Conservation (phyloP, 2,797 vertebrate genomes). For the Chelon labrosus region DNA sequence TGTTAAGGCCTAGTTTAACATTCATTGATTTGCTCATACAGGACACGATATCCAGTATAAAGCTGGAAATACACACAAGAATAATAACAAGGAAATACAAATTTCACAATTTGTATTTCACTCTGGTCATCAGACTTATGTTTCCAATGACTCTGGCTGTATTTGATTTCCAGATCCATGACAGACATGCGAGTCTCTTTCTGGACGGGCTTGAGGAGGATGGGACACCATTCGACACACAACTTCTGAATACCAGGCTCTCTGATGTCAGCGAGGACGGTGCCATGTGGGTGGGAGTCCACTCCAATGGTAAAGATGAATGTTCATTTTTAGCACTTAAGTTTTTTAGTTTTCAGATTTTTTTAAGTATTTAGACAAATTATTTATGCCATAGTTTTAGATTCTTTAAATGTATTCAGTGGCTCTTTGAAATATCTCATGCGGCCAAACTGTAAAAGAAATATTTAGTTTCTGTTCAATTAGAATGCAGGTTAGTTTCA, state of each 20-base stretch:
- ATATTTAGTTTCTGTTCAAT: background rate
- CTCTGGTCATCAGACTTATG: background rate
- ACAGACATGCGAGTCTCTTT: slow-evolving; percentile 89
- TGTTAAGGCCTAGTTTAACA: background rate
- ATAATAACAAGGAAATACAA: background rate
- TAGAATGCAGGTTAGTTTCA: background rate
- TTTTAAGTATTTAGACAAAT: background rate
- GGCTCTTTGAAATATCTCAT: background rate
- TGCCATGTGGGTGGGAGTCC: slow-evolving; percentile 86
- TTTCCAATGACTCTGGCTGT: slow-evolving; percentile 17
- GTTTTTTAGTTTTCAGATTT: slow-evolving; percentile 4
- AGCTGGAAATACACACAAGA: background rate
- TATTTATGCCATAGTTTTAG: background rate
- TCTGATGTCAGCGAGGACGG: slow-evolving; percentile 76
- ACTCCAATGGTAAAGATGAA: slow-evolving; percentile 85
- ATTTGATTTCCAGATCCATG: slow-evolving; percentile 86
- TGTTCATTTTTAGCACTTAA: background rate
- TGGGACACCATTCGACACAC: slow-evolving; percentile 88
- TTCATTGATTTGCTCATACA: background rate
- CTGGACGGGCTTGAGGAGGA: slow-evolving; percentile 92
- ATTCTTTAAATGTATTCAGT: background rate
- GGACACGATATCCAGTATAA: background rate
- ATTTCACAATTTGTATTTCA: background rate
- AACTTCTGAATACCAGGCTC: slow-evolving; percentile 81
- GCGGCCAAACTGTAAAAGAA: background rate